Conservation (phyloP, 2,888 invertebrate species). For the Empis stercorea region DNA sequence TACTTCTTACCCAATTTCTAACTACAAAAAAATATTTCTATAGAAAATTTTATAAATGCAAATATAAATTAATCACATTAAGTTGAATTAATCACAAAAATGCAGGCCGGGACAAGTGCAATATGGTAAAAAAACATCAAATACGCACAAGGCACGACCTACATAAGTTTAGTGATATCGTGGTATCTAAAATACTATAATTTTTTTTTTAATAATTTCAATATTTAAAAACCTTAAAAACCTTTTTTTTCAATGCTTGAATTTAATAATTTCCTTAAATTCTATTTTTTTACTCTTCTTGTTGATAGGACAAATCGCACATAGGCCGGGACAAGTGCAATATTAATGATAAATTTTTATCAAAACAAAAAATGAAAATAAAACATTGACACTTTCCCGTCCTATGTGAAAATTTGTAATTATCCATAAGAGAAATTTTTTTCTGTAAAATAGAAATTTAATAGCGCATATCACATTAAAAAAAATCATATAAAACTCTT, state of each 20-base stretch:
- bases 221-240: too few relatives aligned
- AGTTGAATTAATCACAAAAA: conserved; percentile 19
- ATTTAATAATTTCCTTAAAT: too few relatives aligned
- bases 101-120: conserved; percentile 55
- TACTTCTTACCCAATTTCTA: too few relatives aligned
- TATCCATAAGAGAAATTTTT: too few relatives aligned
- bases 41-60: too few relatives aligned
- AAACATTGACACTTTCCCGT: conserved; percentile 35
- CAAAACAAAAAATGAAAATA: conserved; percentile 17
- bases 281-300: background rate
- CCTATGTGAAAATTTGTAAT: conserved; percentile 25
- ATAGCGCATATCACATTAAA: too few relatives aligned
- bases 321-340: conserved; percentile 59
- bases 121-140: conserved; percentile 43
- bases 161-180: conserved; percentile 21
- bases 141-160: conserved; percentile 47
- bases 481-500: too few relatives aligned
- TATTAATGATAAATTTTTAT: conserved; percentile 34
- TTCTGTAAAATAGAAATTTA: background rate
- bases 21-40: too few relatives aligned
- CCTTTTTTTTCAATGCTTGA: too few relatives aligned
- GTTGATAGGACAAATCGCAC: conserved; percentile 23
- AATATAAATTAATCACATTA: too few relatives aligned
- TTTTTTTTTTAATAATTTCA: too few relatives aligned
- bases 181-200: too few relatives aligned